phyloP scores from a whole-genome alignment of 1,140 invertebrate species.

The Eriosoma lanigerum region DNA sequence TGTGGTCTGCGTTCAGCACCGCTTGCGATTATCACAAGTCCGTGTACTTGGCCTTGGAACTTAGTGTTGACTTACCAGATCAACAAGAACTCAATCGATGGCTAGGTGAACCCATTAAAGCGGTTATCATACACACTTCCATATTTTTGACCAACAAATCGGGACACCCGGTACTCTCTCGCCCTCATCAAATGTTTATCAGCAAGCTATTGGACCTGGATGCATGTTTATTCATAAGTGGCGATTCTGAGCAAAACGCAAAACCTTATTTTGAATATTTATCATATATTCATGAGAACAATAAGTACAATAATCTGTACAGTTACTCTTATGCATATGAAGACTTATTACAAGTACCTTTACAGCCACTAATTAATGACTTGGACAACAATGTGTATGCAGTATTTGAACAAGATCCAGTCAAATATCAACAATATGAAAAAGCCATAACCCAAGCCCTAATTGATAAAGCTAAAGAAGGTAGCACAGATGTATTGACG shows the following conservation, averaged over 20 bases:
- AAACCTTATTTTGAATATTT: conserved; percentile 41
- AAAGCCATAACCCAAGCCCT: conserved; percentile 78
- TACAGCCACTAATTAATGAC: conserved; percentile 94
- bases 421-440: conserved; percentile 95
- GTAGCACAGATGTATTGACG: neutral
- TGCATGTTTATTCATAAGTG: conserved; percentile 79
- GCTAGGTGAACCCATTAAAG: conserved; percentile 89
- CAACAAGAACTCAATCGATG: conserved; percentile 77
- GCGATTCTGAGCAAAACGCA: conserved; percentile 56
- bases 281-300: conserved; percentile 19
- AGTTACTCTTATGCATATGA: conserved; percentile 77
- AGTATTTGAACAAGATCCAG: conserved; percentile 96
- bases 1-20: conserved; percentile 83
- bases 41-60: conserved; percentile 70
- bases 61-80: conserved; percentile 69
- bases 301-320: conserved; percentile 21
- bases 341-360: conserved; percentile 84
- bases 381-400: conserved; percentile 96
- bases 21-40: conserved; percentile 75
- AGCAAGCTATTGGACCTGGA: conserved; percentile 66
- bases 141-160: conserved; percentile 82
- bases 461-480: conserved; percentile 58
- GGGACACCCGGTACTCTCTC: conserved; percentile 86
- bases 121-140: conserved; percentile 77
- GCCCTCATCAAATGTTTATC: conserved; percentile 78